Evolutionary conservation across 1,140 invertebrate genomes (phyloP).

Genomic region (Marisa cornuarietis): DNA sequence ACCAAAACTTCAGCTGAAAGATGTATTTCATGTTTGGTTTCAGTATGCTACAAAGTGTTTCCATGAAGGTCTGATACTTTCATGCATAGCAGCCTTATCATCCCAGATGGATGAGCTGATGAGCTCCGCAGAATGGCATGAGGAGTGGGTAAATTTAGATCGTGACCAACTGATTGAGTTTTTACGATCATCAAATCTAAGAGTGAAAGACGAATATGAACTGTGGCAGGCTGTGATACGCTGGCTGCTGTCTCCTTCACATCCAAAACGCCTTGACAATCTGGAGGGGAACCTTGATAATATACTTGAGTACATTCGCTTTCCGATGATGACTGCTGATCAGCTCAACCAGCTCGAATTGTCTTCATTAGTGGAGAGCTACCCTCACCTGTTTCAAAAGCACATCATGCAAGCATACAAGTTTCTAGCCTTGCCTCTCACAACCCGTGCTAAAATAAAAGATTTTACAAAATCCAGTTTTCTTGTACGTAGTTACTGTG

Average conservation of each 20-base stretch:
- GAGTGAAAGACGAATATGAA: conserved; percentile 60
- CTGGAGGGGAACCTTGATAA: conserved; percentile 51
- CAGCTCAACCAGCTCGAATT: conserved; percentile 61
- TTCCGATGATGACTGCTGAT: conserved; percentile 67
- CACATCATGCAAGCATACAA: conserved; percentile 66
- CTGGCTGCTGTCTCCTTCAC: conserved; percentile 55
- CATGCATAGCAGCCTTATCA: conserved; percentile 62
- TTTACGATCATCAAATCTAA: conserved; percentile 64
- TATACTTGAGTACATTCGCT: conserved; percentile 56
- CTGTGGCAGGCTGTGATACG: conserved; percentile 56
- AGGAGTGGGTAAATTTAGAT: conserved; percentile 65
- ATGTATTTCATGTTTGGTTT: conserved; percentile 68
- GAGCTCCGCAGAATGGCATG: conserved; percentile 64
- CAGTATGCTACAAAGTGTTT: conserved; percentile 67
- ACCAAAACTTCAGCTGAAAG: conserved; percentile 64
- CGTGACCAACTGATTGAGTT: conserved; percentile 67
- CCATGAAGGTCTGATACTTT: conserved; percentile 56
- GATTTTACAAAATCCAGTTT: conserved; percentile 61
- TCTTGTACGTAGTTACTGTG: conserved; percentile 65
- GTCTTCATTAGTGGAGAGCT: conserved; percentile 49
- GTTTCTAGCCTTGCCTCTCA: conserved; percentile 64
- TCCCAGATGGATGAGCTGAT: conserved; percentile 65
- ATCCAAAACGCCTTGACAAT: conserved; percentile 50
- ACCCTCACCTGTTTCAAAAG: conserved; percentile 60
- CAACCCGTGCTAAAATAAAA: conserved; percentile 56